Conservation (phyloP, 2,797 vertebrate genomes). For the Hozukius guyotensis region DNA sequence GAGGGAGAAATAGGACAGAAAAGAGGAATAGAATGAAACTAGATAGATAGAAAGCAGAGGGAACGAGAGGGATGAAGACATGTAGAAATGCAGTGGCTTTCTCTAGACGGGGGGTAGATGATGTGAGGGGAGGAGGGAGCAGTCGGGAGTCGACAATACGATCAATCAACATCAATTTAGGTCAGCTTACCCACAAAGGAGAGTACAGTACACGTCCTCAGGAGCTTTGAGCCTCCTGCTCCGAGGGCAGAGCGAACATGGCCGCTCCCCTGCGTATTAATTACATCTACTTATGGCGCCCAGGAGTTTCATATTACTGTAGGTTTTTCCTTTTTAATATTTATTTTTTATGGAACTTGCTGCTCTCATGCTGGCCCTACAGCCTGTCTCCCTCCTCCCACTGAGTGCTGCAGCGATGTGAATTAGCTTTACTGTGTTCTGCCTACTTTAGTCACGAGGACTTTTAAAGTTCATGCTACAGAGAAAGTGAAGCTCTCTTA, state of each 20-base stretch:
- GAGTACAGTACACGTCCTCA: conserved; percentile 6
- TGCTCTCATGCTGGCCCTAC: not conserved
- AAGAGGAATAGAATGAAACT: not conserved
- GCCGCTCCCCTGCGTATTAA: conserved; percentile 36
- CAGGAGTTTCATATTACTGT: not conserved
- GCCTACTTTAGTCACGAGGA: not conserved
- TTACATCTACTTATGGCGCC: conserved; percentile 31
- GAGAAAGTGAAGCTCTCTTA: not conserved
- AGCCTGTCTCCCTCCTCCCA: not conserved
- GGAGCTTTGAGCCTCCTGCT: conserved; percentile 27
- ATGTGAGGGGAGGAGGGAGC: not conserved
- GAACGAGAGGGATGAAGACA: not conserved
- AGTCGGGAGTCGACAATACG: not conserved
- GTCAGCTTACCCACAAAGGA: conserved; percentile 33
- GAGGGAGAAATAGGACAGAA: not conserved
- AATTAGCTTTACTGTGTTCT: not conserved
- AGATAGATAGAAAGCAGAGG: not conserved
- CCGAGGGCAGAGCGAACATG: conserved; percentile 6
- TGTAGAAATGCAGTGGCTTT: not conserved
- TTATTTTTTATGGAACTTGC: not conserved
- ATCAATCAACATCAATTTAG: conserved; percentile 62
- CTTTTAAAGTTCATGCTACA: not conserved
- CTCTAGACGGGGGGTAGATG: not conserved
- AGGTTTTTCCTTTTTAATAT: not conserved
- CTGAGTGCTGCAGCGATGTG: not conserved